Evolutionary conservation across 1,140 invertebrate genomes (phyloP).

Genomic region (Cotesia typhae): DNA sequence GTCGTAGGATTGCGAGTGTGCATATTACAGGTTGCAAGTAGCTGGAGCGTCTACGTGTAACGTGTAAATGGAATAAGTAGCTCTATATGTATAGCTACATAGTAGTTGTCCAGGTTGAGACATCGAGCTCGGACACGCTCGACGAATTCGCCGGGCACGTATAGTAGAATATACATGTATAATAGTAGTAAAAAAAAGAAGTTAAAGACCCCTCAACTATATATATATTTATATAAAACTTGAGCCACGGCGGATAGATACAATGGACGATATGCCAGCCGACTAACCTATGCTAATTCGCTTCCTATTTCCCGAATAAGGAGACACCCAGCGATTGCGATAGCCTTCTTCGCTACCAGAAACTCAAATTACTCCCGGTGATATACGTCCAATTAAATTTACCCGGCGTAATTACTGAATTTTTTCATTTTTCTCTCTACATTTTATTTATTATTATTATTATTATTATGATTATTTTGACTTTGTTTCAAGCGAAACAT

Average conservation of each 20-base stretch:
- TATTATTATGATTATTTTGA: no score
- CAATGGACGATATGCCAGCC: constrained; percentile 28
- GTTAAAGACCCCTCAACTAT: constrained; percentile 43
- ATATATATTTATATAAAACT: no score
- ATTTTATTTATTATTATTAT: not conserved
- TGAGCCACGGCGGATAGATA: constrained; percentile 19
- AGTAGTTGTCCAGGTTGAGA: constrained; percentile 47
- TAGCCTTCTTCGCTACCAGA: constrained; percentile 18
- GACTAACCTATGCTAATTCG: constrained; percentile 50
- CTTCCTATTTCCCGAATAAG: constrained; percentile 47
- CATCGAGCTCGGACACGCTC: constrained; percentile 51
- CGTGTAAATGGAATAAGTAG: constrained; percentile 8
- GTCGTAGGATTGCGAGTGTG: not conserved
- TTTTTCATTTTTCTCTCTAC: constrained; percentile 4
- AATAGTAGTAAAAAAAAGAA: no score
- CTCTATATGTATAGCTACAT: no score
- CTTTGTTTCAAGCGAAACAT: no score
- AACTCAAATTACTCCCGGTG: not conserved
- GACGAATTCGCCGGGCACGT: constrained; percentile 46
- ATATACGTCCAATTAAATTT: constrained; percentile 29
- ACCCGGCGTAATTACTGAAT: no score
- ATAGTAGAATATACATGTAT: constrained; percentile 28
- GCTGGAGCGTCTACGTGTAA: no score
- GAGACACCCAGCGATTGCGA: constrained; percentile 11
- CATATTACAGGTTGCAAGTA: not conserved